These are phyloP conservation scores for Chaenodraco wilsoni DNA, from an alignment of 2,797 vertebrate species.

Conservation along the genomic window DNA sequence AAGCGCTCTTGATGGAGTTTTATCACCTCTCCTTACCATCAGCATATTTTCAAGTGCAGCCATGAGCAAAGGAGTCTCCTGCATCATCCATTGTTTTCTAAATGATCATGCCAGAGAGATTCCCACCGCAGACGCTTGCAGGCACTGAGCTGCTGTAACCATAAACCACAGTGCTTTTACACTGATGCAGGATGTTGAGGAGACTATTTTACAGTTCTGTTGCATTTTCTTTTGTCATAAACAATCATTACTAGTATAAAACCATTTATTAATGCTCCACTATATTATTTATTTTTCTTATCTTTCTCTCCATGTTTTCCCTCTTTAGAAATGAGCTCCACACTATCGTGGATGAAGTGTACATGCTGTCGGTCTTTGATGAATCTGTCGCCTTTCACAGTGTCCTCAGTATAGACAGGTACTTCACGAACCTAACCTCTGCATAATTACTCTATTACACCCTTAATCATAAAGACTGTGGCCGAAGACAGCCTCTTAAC, in stretches of 20 bases:
- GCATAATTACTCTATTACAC: slow-evolving; percentile 40
- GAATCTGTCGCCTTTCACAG: slow-evolving; percentile 87
- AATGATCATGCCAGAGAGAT: slow-evolving; percentile 54
- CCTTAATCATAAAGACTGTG: slow-evolving; percentile 48
- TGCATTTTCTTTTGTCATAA: slow-evolving; percentile 38
- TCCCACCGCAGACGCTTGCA: slow-evolving; percentile 22
- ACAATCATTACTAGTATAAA: slow-evolving; percentile 33
- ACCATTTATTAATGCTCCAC: slow-evolving; percentile 6
- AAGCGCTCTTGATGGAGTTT: slow-evolving; percentile 54
- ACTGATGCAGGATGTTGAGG: slow-evolving; percentile 9
- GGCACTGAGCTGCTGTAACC: slow-evolving; percentile 54
- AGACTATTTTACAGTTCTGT: slow-evolving; percentile 31
- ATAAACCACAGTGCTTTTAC: slow-evolving; percentile 63
- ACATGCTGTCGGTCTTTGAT: slow-evolving; percentile 96
- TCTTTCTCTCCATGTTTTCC: slow-evolving; percentile 1
- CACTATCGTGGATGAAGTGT: slow-evolving; percentile 93
- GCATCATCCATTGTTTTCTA: slow-evolving; percentile 60
- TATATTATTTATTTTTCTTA: slow-evolving; percentile 3
- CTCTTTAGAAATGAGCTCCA: slow-evolving; percentile 90
- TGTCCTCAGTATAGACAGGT: slow-evolving; percentile 92
- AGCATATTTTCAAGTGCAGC: slow-evolving; percentile 67
- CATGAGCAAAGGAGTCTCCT: slow-evolving; percentile 55
- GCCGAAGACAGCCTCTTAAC: slow-evolving; percentile 46
- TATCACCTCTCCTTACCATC: slow-evolving; percentile 60
- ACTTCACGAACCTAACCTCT: slow-evolving; percentile 53